phyloP scores from a whole-genome alignment of 2,888 invertebrate species.

The Scrobipalpa costella region DNA sequence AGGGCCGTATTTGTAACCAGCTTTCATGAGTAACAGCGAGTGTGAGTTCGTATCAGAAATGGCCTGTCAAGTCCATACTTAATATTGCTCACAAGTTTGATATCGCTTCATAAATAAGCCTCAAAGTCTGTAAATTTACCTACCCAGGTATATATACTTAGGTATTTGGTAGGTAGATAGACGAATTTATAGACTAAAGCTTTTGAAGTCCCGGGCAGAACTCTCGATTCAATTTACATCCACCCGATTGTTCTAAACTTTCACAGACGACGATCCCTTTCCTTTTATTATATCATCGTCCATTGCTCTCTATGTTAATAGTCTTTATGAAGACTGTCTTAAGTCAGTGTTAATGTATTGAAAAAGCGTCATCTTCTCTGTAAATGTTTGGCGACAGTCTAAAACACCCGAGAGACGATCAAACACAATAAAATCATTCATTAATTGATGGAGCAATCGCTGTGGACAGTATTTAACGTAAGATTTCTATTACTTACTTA shows the following conservation, averaged over 20 bases:
- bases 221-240: conserved; percentile 79
- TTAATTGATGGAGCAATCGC: too few relatives aligned
- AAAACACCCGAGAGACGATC: neutral
- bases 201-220: conserved; percentile 33
- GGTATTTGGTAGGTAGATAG: neutral
- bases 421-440: too few relatives aligned
- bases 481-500: too few relatives aligned
- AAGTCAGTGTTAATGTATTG: neutral
- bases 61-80: too few relatives aligned
- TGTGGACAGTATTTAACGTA: too few relatives aligned
- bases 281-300: neutral
- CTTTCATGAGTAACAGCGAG: too few relatives aligned
- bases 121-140: neutral
- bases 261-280: neutral
- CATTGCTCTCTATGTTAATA: neutral
- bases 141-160: neutral
- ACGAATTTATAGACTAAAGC: neutral
- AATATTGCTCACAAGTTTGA: too few relatives aligned
- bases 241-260: conserved; percentile 69
- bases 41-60: too few relatives aligned
- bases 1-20: too few relatives aligned
- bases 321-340: neutral
- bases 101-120: too few relatives aligned
- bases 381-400: neutral
- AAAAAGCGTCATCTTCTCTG: neutral